Evolutionary conservation across 2,797 vertebrate species (phyloP), one percentile per base, ranked within the genome.

Genomic region (Adrianichthys oophorus): DNA sequence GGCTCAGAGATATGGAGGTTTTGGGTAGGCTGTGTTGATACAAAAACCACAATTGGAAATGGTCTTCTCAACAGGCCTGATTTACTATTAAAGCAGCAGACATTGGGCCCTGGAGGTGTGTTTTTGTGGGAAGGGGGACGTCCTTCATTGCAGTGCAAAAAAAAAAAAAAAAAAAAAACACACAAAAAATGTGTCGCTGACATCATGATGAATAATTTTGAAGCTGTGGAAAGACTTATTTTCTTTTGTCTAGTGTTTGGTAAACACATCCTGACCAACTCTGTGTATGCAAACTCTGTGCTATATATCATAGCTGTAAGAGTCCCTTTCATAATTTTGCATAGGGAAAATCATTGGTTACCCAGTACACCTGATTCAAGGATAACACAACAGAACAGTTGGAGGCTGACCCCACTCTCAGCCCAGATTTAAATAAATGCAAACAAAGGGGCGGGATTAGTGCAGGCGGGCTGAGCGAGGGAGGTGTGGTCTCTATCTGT

Each of bases 1-100:
- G 48, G 26, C 17, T 72, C 53, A 53, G 67, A 78, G 68, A 80
- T 75, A 76, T 59, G 53, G 54, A 68, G 62, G 65, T 41, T 46
- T 19, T 69, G 70, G 69, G 72, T 74, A 76, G 72, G 62, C 78
- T 82, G 76, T 80, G 59, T 76, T 62, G 66, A 72, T 71, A 70
- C 74, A 69, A 65, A 70, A 74, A 17, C 54, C 55, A 61, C 56
- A 80, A 74, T 37, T 68, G 59, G 64, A 74, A 64, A 85, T 68
- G 68, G 61, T 74, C 68, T 65, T 66, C 70, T 74, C 71, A 59
- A 53, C 4, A 37, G 76, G 74, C 50, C 52, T 50, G 72, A 68
- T 79, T 62, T 66, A 64, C 57, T 71, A 76, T 79, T 80, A 83
- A 41, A 80, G 74, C 57, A 51, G 42, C 32, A 41, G 60, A 52